These are phyloP conservation scores for Cryptophagus acutangulus DNA, from an alignment of 2,888 invertebrate genomes.

Conservation along the genomic window DNA sequence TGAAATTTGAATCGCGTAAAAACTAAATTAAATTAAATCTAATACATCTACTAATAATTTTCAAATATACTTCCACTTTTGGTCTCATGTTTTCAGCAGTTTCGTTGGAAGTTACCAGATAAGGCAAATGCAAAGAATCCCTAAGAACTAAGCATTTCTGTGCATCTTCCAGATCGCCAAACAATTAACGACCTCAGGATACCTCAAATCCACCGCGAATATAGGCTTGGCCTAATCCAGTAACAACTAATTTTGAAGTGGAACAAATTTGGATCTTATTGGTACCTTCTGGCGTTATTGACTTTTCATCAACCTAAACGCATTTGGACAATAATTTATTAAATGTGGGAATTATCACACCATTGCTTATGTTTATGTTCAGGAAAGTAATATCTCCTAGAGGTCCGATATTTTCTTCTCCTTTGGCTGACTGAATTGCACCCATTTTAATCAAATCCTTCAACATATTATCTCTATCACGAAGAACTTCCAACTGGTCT, in stretches of 20 bases:
- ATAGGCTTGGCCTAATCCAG: slow-evolving; percentile 71
- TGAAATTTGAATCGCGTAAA: too few relatives aligned
- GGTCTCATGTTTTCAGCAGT: slow-evolving; percentile 54
- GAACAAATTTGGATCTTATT: too few relatives aligned
- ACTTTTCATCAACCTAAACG: too few relatives aligned
- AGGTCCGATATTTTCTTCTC: too few relatives aligned
- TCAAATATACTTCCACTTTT: slow-evolving; percentile 54
- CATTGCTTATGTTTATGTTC: too few relatives aligned
- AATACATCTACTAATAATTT: slow-evolving; percentile 50
- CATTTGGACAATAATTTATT: too few relatives aligned
- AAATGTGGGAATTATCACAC: too few relatives aligned
- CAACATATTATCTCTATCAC: too few relatives aligned
- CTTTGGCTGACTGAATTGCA: too few relatives aligned
- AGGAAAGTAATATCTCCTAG: slow-evolving; percentile 27
- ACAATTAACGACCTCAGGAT: slow-evolving; percentile 63
- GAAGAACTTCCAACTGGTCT: too few relatives aligned
- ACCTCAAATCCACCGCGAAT: slow-evolving; percentile 82
- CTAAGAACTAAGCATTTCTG: slow-evolving; percentile 71
- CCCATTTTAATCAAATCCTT: slow-evolving; percentile 48
- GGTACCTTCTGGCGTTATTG: too few relatives aligned
- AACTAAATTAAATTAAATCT: slow-evolving; percentile 9
- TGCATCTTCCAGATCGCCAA: slow-evolving; percentile 68
- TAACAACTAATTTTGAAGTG: slow-evolving; percentile 52
- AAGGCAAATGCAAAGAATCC: slow-evolving; percentile 80
- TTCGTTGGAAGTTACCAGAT: slow-evolving; percentile 79